These are phyloP conservation scores for Thalassaphorura encarpata DNA, from an alignment of 1,140 invertebrate genomes.

Conservation along the genomic window DNA sequence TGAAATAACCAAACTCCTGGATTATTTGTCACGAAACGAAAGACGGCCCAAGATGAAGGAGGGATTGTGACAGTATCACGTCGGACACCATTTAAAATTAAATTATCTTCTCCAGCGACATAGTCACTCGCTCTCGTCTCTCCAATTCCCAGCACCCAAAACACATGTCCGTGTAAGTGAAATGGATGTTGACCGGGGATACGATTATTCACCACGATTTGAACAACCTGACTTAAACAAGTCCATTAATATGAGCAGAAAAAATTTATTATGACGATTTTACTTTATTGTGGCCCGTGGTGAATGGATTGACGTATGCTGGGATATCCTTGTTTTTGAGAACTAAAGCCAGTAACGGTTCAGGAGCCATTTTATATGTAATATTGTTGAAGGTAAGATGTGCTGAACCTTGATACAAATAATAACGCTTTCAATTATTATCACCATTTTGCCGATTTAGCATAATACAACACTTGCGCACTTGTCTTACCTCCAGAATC, in stretches of 20 bases:
- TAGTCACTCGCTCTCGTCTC: neutral
- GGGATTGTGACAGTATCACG: neutral
- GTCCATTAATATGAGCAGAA: no score
- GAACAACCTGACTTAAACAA: conserved; percentile 1
- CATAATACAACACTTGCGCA: no score
- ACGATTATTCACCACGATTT: conserved; percentile 4
- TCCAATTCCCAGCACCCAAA: conserved; percentile 3
- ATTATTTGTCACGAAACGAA: conserved; percentile 5
- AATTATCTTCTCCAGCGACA: neutral
- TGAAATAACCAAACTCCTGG: conserved; percentile 12
- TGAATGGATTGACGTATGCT: neutral
- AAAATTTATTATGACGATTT: no score
- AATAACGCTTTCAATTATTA: no score
- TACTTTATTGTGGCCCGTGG: no score
- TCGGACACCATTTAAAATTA: neutral
- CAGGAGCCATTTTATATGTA: no score
- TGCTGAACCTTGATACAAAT: no score
- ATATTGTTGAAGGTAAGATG: no score
- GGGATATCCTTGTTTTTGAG: neutral
- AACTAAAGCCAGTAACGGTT: neutral
- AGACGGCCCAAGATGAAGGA: neutral
- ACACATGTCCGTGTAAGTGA: conserved; percentile 7
- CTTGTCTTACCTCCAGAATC: no score
- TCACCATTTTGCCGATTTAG: no score
- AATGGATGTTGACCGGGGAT: neutral